phyloP scores from a whole-genome alignment of 2,888 invertebrate species.

The Polymixis lichenea region DNA sequence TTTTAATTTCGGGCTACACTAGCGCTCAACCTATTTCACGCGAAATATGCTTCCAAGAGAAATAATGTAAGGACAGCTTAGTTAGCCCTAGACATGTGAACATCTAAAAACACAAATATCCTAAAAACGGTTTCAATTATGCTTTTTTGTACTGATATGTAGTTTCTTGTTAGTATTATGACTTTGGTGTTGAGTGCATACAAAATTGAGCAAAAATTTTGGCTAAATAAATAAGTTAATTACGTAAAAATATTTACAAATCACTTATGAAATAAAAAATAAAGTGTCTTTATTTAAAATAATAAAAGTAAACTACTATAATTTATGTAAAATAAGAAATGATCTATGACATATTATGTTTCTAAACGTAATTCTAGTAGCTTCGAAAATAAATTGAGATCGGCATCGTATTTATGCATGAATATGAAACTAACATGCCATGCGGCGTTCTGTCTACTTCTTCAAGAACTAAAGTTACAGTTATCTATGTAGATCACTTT shows the following conservation, averaged over 20 bases:
- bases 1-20: conserved; percentile 79
- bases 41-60: conserved; percentile 7
- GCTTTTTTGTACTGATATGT: conserved; percentile 89
- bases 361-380: conserved; percentile 86
- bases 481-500: conserved; percentile 38
- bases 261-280: conserved; percentile 79
- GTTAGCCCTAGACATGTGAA: conserved; percentile 25
- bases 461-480: conserved; percentile 42
- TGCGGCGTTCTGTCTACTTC: conserved; percentile 50
- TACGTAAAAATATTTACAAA: conserved; percentile 83
- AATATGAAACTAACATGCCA: conserved; percentile 71
- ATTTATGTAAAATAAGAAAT: conserved; percentile 81
- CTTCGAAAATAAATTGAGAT: conserved; percentile 89
- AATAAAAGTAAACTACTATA: conserved; percentile 79
- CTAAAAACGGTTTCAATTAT: conserved; percentile 77
- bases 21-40: conserved; percentile 61
- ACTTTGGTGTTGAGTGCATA: conserved; percentile 90
- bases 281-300: conserved; percentile 87
- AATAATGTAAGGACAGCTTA: conserved; percentile 3
- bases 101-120: conserved; percentile 40
- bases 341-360: conserved; percentile 76
- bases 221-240: conserved; percentile 87
- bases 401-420: conserved; percentile 81
- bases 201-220: conserved; percentile 90
- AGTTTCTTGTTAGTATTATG: conserved; percentile 85